Base-by-base conservation (phyloP, 1,140 invertebrate genomes). In the Drosophila sturtevanti region DNA sequence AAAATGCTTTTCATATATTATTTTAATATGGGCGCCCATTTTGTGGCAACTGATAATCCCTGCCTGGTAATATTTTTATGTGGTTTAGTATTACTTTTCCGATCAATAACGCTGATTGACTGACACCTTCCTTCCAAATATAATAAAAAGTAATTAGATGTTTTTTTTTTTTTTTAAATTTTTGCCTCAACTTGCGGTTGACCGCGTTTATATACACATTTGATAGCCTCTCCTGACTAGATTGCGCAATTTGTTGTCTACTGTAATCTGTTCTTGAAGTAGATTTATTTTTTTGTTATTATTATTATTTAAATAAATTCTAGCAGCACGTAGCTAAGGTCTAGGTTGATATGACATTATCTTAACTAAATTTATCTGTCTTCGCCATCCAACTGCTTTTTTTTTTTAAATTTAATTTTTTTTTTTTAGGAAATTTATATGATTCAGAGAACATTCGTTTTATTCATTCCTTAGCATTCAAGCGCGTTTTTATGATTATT, bases 131-230 rank as follows among this genome's bases (percentile, higher is more conserved):
- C 70, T 67, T 65, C 70, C 41, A 37, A 59, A 34, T 56, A 56
- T 31, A 58, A 9, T 22, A 60, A 37, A 48, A 54, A 24, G 55
- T 72, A 38, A 38, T 34, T 37, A 56, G 63, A 34, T 22, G 55
- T 16, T 12, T 38, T 64, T 34, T 74, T 74, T n/a, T n/a, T n/a
- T n/a, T n/a, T n/a, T n/a, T n/a, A n/a, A n/a, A n/a, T n/a, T n/a
- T n/a, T n/a, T n/a, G n/a, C 72, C 72, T 62, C 62, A 65, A 62
- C 58, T 68, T 76, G 64, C 22, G 72, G 72, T 61, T 59, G 55
- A 75, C 61, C 63, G 72, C 14, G 24, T 59, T 41, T 9, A 11
- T 9, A 16, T 11, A 21, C 16, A 1, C 2, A 48, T 48, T 31
- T 72, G 59, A 72, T 72, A 63, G 34, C 55, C 63, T 52, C 11